Conservation (phyloP, 2,797 vertebrate species). For the Ciconia nigra region DNA sequence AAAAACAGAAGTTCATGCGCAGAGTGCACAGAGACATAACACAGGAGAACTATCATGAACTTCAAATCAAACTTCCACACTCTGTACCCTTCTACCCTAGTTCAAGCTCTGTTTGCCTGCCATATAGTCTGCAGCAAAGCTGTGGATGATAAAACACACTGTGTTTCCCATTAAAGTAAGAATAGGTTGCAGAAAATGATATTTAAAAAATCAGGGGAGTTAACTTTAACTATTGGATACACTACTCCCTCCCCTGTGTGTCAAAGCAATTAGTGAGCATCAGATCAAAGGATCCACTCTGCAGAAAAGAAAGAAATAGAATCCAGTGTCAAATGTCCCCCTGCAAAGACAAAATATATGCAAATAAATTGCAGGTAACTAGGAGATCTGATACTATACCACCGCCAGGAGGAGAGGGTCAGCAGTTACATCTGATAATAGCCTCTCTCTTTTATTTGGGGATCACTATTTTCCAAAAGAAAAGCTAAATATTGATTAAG, state of each 20-base stretch:
- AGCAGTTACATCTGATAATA: constrained; percentile 36
- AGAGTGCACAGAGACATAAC: not conserved
- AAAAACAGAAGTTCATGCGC: not conserved
- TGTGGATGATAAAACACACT: not conserved
- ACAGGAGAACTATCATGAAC: not conserved
- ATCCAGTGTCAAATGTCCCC: not conserved
- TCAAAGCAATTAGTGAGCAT: constrained; percentile 39
- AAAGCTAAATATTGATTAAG: constrained; percentile 57
- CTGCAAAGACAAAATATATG: constrained; percentile 11
- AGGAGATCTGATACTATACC: constrained; percentile 52
- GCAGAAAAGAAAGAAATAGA: not conserved
- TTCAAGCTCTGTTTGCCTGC: not conserved
- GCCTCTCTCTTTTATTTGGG: not conserved
- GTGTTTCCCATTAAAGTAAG: not conserved
- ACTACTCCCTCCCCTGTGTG: not conserved
- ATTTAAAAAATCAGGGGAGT: not conserved
- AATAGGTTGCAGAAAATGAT: not conserved
- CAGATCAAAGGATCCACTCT: constrained; percentile 14
- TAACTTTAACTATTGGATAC: not conserved
- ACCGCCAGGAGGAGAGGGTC: constrained; percentile 53
- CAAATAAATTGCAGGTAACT: constrained; percentile 35
- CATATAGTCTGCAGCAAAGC: not conserved
- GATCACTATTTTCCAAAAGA: not conserved
- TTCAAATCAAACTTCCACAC: not conserved
- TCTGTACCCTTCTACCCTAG: not conserved